Base-by-base conservation (phyloP, 53 echinoderm and acorn worm species). In the Stichopus horrens region DNA sequence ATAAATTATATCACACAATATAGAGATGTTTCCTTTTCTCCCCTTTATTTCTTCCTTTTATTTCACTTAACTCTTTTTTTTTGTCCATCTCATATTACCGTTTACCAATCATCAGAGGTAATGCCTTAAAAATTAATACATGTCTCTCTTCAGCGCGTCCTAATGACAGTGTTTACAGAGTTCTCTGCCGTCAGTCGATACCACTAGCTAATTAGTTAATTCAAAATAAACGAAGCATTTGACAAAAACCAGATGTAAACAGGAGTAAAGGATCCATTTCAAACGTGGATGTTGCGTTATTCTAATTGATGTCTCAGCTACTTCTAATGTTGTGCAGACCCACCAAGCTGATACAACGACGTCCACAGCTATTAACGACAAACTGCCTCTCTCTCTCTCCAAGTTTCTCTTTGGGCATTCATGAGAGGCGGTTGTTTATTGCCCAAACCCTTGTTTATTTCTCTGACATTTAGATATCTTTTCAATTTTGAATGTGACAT, bases 401-500 rank as follows among this genome's bases (percentile, higher is more conserved):
- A 37, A 4, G 23, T 59, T 59, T 4, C 11, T 59, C 59, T 59
- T 59, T 11, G 59, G 11, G 59, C 59, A 59, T 59, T 11, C 71
- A 4, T n/a, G 16, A 7, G 57, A 57, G 56, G 21, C 21, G 81
- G 81, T 58, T 81, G 81, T 81, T 81, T 57, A 81, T 81, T 58
- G 58, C 81, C 81, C 55, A 59, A 71, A 18, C 81, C 81, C 81
- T 57, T 81, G 81, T 81, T 81, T 81, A 81, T 81, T 81, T 81
- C 81, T 56, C 56, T 21, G 81, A 81, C 81, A 81, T 81, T 81
- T 56, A 81, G 81, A 81, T 81, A 81, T 57, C 81, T 81, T 81
- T 81, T 81, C 81, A 81, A 81, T 81, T 81, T 81, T 81, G 20
- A 81, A 81, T 81, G 81, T 81, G 81, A 81, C 81, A 81, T 81